Base-by-base conservation (phyloP, 2,113 vertebrate species). In the Pavo muticus region DNA sequence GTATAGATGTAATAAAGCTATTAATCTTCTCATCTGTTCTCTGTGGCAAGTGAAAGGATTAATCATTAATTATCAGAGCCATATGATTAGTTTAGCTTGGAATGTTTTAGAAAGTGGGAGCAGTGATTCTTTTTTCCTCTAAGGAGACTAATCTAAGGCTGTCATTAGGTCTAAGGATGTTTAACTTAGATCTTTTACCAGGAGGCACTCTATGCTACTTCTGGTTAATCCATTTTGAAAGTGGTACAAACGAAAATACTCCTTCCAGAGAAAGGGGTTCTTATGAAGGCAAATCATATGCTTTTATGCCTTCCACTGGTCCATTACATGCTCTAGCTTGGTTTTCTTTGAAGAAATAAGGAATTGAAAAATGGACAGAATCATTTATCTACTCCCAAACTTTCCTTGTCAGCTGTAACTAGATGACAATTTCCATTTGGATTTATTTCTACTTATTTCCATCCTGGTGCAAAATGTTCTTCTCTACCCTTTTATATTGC, bases 181-280 rank as follows among this genome's bases (percentile, higher is more conserved):
- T 94, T 93, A 64, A 65, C 72, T 94, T 95, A 95, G 83, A 74
- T 88, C 61, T 93, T 93, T 93, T 93, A 95, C 65, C 72, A 84
- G 71, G 76, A 95, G 78, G 60, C 35, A 91, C 35, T 37, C 68
- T 67, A 32, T 88, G 39, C 61, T 91, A 48, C 56, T 86, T 94
- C 88, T 91, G 85, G 72, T 84, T 94, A 93, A 86, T 88, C 79
- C 72, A 86, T 94, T 96, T 86, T 56, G 24, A 78, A 90, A 93
- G 35, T 88, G 57, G 88, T 44, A 91, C 52, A 90, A 76, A 93
- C 84, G 65, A 96, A 88, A 93, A 84, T 61, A 90, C 14, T 93
- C 23, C 47, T 87, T 83, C 32, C 50, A 82, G 52, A 75, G 73
- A 87, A 78, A 11, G 17, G 21, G n/a, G 67, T 87, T 91, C 85